Base-by-base conservation (phyloP, 1,140 invertebrate species). In the Andricus grossulariae region DNA sequence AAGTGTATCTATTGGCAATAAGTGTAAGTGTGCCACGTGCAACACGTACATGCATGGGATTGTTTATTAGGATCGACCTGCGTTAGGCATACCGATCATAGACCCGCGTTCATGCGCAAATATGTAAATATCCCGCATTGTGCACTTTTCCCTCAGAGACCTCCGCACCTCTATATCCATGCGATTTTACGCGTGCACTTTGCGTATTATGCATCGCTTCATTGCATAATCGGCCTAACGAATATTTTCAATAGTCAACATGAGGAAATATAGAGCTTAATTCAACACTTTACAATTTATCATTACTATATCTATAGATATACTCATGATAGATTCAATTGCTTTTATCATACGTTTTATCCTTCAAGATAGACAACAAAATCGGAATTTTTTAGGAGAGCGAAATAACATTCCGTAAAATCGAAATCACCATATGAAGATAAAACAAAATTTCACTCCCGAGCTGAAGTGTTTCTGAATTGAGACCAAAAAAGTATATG, bases 111-210 rank as follows among this genome's bases (percentile, higher is more conserved):
- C 72, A 71, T 54, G 51, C 66, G 77, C 73, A 49, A 78, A 74
- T 74, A 74, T 78, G 77, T 73, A 74, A 78, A 78, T 74, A n/a
- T 16, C 21, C 54, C 70, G 66, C 66, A 74, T 77, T 77, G 76
- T 74, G 57, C 57, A 73, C 49, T 73, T 73, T 45, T 50, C 45
- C 39, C 39, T 15, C 21, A 13, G 25, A 13, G 32, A 39, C 49
- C 60, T 2, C 74, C 16, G 21, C 50, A 75, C 32, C 57, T 49
- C 57, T 16, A 57, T 51, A 18, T 70, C 25, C 50, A 57, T 18
- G n/a, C 25, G 25, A n/a, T 39, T 25, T 25, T 39, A 66, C 60
- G 39, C 25, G 15, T 66, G 12, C 16, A 45, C 39, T 45, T 45
- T 11, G 39, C 39, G 16, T 72, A 79, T 70, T 75, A 73, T 75